Conservation (phyloP, 2,888 invertebrate species). For the Lochmaea capreae region DNA sequence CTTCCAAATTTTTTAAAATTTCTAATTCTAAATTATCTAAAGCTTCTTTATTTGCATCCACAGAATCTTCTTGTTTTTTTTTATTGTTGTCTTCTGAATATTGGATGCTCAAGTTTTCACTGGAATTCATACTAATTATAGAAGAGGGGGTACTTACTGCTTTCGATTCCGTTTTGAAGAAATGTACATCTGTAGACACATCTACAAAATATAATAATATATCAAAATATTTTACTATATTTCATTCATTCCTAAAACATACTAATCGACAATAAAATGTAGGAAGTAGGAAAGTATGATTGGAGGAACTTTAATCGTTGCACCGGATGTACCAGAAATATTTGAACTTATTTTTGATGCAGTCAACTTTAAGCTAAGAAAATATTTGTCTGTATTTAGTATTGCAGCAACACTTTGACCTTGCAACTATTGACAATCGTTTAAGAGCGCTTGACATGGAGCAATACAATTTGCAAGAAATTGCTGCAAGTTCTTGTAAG, state of each 20-base stretch:
- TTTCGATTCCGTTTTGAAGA: constrained; percentile 55
- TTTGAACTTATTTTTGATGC: no score
- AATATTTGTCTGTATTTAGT: no score
- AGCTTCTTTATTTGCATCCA: constrained; percentile 40
- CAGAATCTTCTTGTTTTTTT: constrained; percentile 19
- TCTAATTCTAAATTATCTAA: constrained; percentile 53
- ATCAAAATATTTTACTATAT: neutral
- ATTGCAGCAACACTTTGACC: no score
- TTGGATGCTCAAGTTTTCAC: constrained; percentile 26
- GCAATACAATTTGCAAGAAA: no score
- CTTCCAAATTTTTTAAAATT: constrained; percentile 55
- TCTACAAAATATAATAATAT: constrained; percentile 32
- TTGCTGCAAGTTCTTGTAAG: no score
- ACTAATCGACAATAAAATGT: neutral
- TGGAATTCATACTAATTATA: constrained; percentile 42
- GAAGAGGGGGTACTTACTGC: constrained; percentile 62
- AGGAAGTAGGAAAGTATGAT: neutral
- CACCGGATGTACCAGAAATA: no score
- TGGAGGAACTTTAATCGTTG: no score
- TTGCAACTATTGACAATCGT: no score
- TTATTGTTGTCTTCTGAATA: constrained; percentile 10
- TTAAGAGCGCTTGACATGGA: no score
- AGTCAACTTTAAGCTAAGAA: no score
- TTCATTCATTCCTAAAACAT: neutral
- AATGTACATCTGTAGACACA: constrained; percentile 27